phyloP scores from a whole-genome alignment of 2,113 vertebrate species.

The Mobula hypostoma region DNA sequence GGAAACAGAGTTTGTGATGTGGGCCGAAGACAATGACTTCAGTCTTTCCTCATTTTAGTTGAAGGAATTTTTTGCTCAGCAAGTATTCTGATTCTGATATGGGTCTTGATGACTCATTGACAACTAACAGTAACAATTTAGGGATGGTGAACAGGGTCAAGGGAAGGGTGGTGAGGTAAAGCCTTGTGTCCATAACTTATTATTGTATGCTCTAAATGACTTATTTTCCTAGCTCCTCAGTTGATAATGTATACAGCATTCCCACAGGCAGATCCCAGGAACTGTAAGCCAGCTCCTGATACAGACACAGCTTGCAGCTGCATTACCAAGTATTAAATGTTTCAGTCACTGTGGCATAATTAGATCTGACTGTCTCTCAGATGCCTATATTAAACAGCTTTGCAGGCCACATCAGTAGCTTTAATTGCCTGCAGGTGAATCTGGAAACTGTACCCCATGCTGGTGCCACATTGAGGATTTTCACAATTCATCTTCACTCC shows the following conservation, averaged over 20 bases:
- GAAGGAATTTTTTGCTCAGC: too few relatives aligned
- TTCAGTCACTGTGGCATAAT: neutral
- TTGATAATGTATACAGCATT: neutral
- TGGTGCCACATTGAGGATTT: constrained; percentile 2
- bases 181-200: too few relatives aligned
- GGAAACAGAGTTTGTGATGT: too few relatives aligned
- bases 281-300: neutral
- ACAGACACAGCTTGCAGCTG: neutral
- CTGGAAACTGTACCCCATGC: constrained; percentile 7
- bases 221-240: too few relatives aligned
- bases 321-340: neutral
- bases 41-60: too few relatives aligned
- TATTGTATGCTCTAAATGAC: neutral
- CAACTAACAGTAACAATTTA: too few relatives aligned
- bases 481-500: neutral
- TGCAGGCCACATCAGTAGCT: neutral
- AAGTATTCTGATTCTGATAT: too few relatives aligned
- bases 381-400: neutral
- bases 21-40: too few relatives aligned
- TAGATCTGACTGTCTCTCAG: neutral
- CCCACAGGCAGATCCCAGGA: neutral
- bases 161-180: too few relatives aligned
- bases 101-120: too few relatives aligned
- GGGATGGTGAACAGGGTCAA: too few relatives aligned
- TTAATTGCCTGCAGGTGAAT: neutral